Conservation (phyloP, 2,888 invertebrate genomes). For the Hoplodrina blanda region DNA sequence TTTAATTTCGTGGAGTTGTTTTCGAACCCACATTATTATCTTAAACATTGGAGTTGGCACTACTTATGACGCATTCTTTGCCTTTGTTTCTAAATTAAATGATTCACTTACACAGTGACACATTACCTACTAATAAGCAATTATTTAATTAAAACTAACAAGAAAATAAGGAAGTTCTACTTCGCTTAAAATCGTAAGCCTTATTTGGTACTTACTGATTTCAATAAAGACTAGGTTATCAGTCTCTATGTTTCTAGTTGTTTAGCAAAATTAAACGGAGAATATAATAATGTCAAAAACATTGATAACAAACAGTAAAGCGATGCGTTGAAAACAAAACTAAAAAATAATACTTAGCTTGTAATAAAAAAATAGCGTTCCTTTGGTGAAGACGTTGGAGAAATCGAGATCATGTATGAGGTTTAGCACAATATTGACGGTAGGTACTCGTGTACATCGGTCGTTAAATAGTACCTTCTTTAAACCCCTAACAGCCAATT, state of each 20-base stretch:
- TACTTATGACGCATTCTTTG: constrained; percentile 37
- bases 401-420: too few relatives aligned
- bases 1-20: constrained; percentile 29
- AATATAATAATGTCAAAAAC: neutral
- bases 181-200: neutral
- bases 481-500: too few relatives aligned
- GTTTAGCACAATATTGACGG: too few relatives aligned
- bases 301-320: neutral
- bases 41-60: constrained; percentile 6
- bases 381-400: neutral
- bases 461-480: too few relatives aligned
- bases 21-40: constrained; percentile 34
- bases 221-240: neutral
- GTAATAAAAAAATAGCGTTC: neutral
- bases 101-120: constrained; percentile 49
- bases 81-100: constrained; percentile 33
- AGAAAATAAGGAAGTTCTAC: constrained; percentile 1
- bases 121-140: neutral
- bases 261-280: neutral
- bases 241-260: neutral
- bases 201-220: neutral
- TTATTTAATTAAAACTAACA: constrained; percentile 14
- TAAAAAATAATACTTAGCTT: too few relatives aligned
- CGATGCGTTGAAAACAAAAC: neutral
- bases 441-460: too few relatives aligned